A percentile compares a stretch with the other conserved stretches of the same genome.
phyloP scores from a whole-genome alignment of 2,888 invertebrate species.

The Acrocyrtus sp. region DNA sequence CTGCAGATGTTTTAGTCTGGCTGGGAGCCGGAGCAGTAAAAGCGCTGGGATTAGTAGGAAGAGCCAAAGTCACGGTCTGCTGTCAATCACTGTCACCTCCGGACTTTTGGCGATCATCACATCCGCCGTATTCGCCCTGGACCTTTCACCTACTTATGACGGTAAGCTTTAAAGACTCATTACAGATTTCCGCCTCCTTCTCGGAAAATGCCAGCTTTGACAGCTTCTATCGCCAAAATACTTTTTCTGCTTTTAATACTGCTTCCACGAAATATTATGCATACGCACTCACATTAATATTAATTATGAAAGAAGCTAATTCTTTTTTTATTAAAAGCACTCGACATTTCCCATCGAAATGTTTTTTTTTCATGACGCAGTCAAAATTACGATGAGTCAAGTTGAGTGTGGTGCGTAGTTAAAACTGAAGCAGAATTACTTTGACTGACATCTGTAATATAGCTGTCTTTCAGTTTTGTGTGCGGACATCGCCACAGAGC shows the following conservation, averaged over 20 bases:
- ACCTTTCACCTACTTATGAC: slow-evolving; percentile 61
- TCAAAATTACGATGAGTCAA: too few relatives aligned
- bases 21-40: slow-evolving; percentile 14
- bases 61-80: slow-evolving; percentile 45
- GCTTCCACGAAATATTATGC: too few relatives aligned
- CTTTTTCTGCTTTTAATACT: too few relatives aligned
- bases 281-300: too few relatives aligned
- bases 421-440: not conserved
- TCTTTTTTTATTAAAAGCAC: too few relatives aligned
- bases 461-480: slow-evolving; percentile 9
- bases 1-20: slow-evolving; percentile 53
- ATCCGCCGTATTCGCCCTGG: slow-evolving; percentile 61
- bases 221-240: not conserved
- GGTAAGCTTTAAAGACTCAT: slow-evolving; percentile 53
- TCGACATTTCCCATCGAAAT: too few relatives aligned
- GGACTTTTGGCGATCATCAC: slow-evolving; percentile 63
- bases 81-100: slow-evolving; percentile 62
- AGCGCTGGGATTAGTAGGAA: slow-evolving; percentile 16
- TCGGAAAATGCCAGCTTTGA: not conserved
- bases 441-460: slow-evolving; percentile 14
- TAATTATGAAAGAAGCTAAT: too few relatives aligned
- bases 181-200: not conserved
- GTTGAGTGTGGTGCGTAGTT: too few relatives aligned
- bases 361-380: too few relatives aligned
- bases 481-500: not conserved